phyloP scores from a whole-genome alignment of 1,140 invertebrate species.

The Drosophila erecta region DNA sequence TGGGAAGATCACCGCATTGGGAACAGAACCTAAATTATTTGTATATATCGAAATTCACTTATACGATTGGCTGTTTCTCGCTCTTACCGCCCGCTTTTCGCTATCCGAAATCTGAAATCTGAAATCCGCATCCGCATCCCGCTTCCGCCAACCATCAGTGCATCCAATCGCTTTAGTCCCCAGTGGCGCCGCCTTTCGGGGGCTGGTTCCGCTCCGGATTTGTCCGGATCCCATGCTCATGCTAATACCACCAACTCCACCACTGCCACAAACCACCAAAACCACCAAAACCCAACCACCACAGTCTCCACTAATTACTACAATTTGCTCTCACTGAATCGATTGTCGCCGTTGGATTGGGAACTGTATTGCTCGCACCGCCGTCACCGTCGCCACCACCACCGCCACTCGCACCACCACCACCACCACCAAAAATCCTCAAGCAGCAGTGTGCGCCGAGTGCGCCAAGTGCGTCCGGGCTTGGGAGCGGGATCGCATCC shows the following conservation, averaged over 20 bases:
- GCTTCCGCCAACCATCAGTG: conserved; percentile 39
- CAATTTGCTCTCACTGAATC: conserved; percentile 75
- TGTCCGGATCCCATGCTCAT: conserved; percentile 69
- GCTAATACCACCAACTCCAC: conserved; percentile 29
- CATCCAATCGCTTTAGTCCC: conserved; percentile 78
- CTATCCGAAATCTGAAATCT: conserved; percentile 4
- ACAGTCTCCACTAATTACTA: conserved; percentile 56
- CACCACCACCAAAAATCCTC: conserved; percentile 50
- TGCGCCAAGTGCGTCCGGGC: conserved; percentile 47
- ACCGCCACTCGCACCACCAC: conserved; percentile 55
- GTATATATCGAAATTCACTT: conserved; percentile 19
- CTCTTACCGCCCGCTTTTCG: conserved; percentile 35
- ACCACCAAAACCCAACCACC: conserved; percentile 14
- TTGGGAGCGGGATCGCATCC: conserved; percentile 15
- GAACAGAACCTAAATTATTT: not conserved
- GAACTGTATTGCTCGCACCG: conserved; percentile 60
- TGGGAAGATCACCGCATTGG: conserved; percentile 17
- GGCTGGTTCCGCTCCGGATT: conserved; percentile 84
- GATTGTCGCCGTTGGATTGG: conserved; percentile 51
- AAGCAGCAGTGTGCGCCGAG: conserved; percentile 66
- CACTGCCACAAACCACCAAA: conserved; percentile 11
- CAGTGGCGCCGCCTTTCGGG: conserved; percentile 77
- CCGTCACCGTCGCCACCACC: conserved; percentile 66
- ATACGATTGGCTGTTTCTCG: conserved; percentile 41
- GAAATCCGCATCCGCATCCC: conserved; percentile 35